phyloP scores from a whole-genome alignment of 2,797 vertebrate species.

The Gorsachius magnificus region DNA sequence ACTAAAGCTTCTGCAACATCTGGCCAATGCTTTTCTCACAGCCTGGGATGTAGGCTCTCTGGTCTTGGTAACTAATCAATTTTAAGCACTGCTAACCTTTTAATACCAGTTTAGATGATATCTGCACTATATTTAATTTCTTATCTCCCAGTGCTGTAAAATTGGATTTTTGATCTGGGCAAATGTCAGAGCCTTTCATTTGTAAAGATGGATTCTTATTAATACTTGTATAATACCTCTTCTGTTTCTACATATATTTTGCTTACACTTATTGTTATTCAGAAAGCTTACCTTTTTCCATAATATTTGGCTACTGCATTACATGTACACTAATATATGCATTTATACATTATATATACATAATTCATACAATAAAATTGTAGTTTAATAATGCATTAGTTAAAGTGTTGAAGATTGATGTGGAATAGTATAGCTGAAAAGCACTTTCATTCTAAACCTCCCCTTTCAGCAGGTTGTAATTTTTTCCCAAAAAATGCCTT shows the following conservation, averaged over 20 bases:
- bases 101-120: conserved; percentile 55
- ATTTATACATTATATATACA: neutral
- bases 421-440: neutral
- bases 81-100: conserved; percentile 57
- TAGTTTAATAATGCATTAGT: conserved; percentile 39
- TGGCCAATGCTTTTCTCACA: neutral
- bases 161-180: conserved; percentile 59
- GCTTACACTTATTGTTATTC: neutral
- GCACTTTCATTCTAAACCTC: neutral
- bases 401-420: conserved; percentile 25
- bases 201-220: conserved; percentile 19
- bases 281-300: neutral
- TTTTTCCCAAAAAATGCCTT: neutral
- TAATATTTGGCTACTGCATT: neutral
- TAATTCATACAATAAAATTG: conserved; percentile 24
- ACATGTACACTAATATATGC: neutral
- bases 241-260: neutral
- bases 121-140: conserved; percentile 44
- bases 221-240: neutral
- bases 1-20: neutral
- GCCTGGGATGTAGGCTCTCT: neutral
- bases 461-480: neutral
- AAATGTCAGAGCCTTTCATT: conserved; percentile 60
- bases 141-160: conserved; percentile 37
- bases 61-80: conserved; percentile 49